Base-by-base conservation (phyloP, 1,140 invertebrate genomes). In the Ostrea edulis region DNA sequence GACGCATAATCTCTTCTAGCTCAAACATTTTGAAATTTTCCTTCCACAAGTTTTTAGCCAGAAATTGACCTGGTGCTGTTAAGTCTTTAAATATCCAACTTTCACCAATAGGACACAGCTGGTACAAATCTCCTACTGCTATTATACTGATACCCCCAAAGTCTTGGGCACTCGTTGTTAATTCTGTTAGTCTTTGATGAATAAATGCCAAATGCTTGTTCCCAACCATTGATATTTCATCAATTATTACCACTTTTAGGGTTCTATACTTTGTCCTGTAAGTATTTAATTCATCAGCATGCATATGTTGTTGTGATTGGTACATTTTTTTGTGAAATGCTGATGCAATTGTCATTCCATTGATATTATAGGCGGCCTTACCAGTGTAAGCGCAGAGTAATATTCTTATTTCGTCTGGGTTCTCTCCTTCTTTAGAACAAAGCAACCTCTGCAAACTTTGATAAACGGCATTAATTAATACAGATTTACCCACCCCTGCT, bases 141-240 rank as follows among this genome's bases (percentile, higher is more conserved):
- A 92, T 87, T 22, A 92, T 82, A 86, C 84, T 87, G n/a, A 92
- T 84, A 35, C 88, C 87, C 55, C 90, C 91, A 90, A 91, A 90
- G 8, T 35, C 25, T 83, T 82, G 29, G 25, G 86, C 29, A 11
- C 22, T 52, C 55, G 54, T 81, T 85, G 54, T 91, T 68, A 91
- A 14, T 20, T 91, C 65, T 54, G 86, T 55, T 14, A 92, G 65
- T 0, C 89, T 17, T 58, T 86, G 25, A 84, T 91, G 55, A 65
- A 91, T 87, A 71, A 87, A 91, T 12, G 9, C 17, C 17, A 55
- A 55, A 12, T 20, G 51, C 58, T 9, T 12, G 17, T 55, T 55
- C 17, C 84, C 84, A 65, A 65, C 84, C 84, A 85, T 85, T 58
- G 55, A 85, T 65, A 85, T 29, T 35, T 85, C 84, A 85, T 85